Base-by-base conservation (phyloP, 1,140 invertebrate genomes). In the Drosophila rhopaloa region DNA sequence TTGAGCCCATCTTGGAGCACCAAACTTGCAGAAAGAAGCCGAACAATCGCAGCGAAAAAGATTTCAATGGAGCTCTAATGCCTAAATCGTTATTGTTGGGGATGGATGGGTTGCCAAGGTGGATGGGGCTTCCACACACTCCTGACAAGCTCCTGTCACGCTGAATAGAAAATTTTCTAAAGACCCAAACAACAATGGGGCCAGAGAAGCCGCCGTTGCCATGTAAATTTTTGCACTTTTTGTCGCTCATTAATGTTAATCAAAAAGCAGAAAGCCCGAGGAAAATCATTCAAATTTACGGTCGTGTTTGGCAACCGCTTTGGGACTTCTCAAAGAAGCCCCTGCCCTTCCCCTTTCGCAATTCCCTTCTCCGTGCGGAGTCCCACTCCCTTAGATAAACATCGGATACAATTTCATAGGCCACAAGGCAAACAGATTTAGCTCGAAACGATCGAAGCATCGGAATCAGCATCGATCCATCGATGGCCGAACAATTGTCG, bases 181-280 rank as follows among this genome's bases (percentile, higher is more conserved):
- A 75, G 81, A 54, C 59, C 46, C 53, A 27, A 32, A 53, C 77
- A 81, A 81, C 81, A 85, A 85, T 75, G 60, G 43, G 43, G 43
- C 9, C 48, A 62, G 38, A 50, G 44, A 59, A 55, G 70, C 51
- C 44, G 50, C 41, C 55, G 79, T 88, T 88, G 83, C 83, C 76
- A 88, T 89, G 83, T 74, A 88, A 70, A 83, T 89, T 83, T 71
- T 83, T 89, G 84, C 80, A 89, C 79, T 82, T 89, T 88, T 89
- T 83, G 79, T 83, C 81, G 84, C 72, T 88, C 84, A 88, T 88
- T 86, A 86, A 88, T 86, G 83, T 71, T 88, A 77, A 73, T 83
- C 76, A 89, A 88, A 86, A 76, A 71, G 79, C 68, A 70, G 32
- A 71, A 56, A 56, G 35, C 35, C 24, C 68, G 43, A 71, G 79